phyloP scores from a whole-genome alignment of 2,888 invertebrate genomes.

The Megaustenia siamemsis region DNA sequence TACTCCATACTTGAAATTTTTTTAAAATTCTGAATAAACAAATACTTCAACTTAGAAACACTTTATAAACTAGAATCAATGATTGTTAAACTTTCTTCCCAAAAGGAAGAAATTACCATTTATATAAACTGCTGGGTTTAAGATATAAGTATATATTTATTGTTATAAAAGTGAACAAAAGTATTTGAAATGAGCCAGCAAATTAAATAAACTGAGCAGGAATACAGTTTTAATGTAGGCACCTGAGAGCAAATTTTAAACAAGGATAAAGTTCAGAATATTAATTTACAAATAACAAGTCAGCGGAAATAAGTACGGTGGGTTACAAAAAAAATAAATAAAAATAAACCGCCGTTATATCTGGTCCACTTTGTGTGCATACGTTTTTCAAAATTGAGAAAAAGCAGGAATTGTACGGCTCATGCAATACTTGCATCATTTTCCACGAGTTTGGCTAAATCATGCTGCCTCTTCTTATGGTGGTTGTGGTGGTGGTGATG shows the following conservation, averaged over 20 bases:
- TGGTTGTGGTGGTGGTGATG: constrained; percentile 52
- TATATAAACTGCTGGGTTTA: neutral
- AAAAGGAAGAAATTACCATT: neutral
- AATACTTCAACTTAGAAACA: too few species aligned
- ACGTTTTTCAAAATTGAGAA: neutral
- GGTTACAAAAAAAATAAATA: too few species aligned
- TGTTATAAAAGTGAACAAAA: neutral
- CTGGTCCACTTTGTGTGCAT: constrained; percentile 11
- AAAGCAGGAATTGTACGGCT: constrained; percentile 16
- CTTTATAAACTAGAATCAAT: too few species aligned
- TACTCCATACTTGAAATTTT: neutral
- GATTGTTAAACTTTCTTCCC: neutral
- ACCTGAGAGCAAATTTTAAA: neutral
- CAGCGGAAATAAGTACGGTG: constrained; percentile 4
- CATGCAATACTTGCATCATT: constrained; percentile 40
- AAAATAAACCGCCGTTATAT: neutral
- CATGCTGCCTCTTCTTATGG: constrained; percentile 45
- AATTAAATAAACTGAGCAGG: neutral
- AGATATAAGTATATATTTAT: neutral
- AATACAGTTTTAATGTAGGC: neutral
- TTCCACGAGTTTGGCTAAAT: constrained; percentile 17
- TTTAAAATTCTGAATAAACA: too few species aligned
- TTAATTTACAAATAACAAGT: neutral
- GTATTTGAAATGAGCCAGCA: neutral
- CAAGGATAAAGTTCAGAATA: neutral